Base-by-base conservation (phyloP, 2,113 vertebrate species). In the Okapia johnstoni region DNA sequence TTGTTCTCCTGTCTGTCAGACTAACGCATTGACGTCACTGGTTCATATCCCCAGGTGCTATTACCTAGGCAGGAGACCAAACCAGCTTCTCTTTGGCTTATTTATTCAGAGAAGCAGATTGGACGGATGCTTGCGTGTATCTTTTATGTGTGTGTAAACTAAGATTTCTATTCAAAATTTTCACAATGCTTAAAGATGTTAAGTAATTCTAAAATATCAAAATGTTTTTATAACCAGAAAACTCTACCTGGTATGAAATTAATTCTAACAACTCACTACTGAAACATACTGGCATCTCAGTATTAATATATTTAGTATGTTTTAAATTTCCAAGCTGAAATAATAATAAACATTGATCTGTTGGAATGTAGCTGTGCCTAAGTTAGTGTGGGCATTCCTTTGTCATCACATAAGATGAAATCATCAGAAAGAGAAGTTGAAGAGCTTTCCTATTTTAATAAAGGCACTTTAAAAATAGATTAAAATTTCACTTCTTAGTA, bases 201-300 rank as follows among this genome's bases (percentile, higher is more conserved):
- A 43, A 80, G 21, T 46, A 83, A 91, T 88, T 70, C n/a, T 88
- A 93, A 94, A 86, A 77, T 77, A 60, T 77, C 6, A 66, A 57
- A 93, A 58, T 2, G 1, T 81, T 85, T 80, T 36, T 17, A 52
- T 52, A 63, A n/a, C 4, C 33, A 88, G 5, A 23, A 66, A 86
- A 40, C 77, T 70, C 17, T 60, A 33, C 7, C 21, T 40, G 36
- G 1, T 11, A 55, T 66, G 81, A 86, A 88, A 86, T 85, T 55
- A 85, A 85, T 66, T 88, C 10, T 76, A 81, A 26, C 3, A 79
- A 60, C 7, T 28, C 21, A 55, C 77, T 90, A 11, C 6, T 7
- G 30, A 95, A 54, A 83, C 3, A 58, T 2, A 79, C 1, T 9
- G 17, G 16, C 33, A 76, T 50, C 52, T 5, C 10, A 54, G 57